Conservation (phyloP, 1,140 invertebrate genomes). For the Diorhabda sublineata region DNA sequence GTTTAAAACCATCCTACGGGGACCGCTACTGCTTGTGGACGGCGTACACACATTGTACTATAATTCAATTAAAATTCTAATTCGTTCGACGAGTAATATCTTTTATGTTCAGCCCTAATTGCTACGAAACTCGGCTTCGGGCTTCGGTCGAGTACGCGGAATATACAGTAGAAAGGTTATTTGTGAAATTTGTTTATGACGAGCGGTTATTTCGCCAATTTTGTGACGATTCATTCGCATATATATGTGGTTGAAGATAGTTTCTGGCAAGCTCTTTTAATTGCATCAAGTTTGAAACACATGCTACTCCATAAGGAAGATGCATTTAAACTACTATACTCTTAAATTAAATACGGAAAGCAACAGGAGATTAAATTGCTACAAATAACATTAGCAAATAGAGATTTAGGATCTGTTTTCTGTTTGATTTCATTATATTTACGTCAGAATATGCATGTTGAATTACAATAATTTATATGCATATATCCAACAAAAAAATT, state of each 20-base stretch:
- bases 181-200: constrained; percentile 30
- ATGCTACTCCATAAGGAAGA: not conserved
- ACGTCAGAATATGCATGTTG: too few relatives aligned
- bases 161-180: not conserved
- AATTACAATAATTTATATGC: too few relatives aligned
- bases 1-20: not conserved
- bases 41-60: constrained; percentile 29
- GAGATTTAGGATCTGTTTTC: too few relatives aligned
- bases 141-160: not conserved
- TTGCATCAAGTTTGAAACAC: not conserved
- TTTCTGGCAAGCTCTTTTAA: not conserved
- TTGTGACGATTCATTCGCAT: constrained; percentile 1
- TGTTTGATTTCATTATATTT: too few relatives aligned
- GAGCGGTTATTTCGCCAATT: constrained; percentile 23
- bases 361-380: too few relatives aligned
- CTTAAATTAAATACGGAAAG: too few relatives aligned
- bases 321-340: too few relatives aligned
- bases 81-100: constrained; percentile 33
- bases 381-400: too few relatives aligned
- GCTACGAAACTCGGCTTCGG: constrained; percentile 13
- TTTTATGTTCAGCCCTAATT: constrained; percentile 28
- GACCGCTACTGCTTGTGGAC: constrained; percentile 3
- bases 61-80: constrained; percentile 39
- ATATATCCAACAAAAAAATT: too few relatives aligned
- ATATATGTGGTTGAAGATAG: not conserved